Percentiles rank a stretch among this genome's conserved stretches.
phyloP scores from a whole-genome alignment of 1,140 invertebrate species.

The Drosophila equinoxialis region DNA sequence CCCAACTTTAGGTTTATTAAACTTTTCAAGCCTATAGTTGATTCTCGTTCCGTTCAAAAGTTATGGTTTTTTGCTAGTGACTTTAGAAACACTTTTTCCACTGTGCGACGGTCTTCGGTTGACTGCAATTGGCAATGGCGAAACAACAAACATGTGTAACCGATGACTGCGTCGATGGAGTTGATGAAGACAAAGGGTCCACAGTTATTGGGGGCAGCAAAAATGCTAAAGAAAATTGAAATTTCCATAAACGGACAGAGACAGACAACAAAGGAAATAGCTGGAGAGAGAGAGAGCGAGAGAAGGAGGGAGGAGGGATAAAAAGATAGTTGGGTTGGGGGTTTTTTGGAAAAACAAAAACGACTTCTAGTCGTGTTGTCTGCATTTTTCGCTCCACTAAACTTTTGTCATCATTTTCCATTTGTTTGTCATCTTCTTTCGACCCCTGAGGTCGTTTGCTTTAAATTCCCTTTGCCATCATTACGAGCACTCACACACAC shows the following conservation, averaged over 20 bases:
- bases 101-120: neutral
- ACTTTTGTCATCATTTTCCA: slow-evolving; percentile 12
- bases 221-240: slow-evolving; percentile 59
- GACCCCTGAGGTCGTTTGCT: slow-evolving; percentile 13
- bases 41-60: no score
- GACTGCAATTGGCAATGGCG: slow-evolving; percentile 43
- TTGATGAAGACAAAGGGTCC: slow-evolving; percentile 25
- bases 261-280: neutral
- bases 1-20: no score
- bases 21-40: no score
- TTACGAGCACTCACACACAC: neutral
- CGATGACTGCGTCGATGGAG: slow-evolving; percentile 21
- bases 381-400: slow-evolving; percentile 43
- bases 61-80: no score
- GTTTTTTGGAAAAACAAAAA: neutral
- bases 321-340: neutral
- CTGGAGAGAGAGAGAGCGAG: neutral
- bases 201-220: slow-evolving; percentile 36
- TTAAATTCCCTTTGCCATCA: slow-evolving; percentile 15
- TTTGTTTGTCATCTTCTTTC: neutral
- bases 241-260: slow-evolving; percentile 54
- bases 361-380: slow-evolving; percentile 7
- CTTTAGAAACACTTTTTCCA: no score
- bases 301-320: neutral
- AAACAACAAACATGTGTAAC: slow-evolving; percentile 49